Evolutionary conservation across 1,140 invertebrate species (phyloP), one percentile per base, ranked within the genome.

Genomic region (Orchesella cincta): DNA sequence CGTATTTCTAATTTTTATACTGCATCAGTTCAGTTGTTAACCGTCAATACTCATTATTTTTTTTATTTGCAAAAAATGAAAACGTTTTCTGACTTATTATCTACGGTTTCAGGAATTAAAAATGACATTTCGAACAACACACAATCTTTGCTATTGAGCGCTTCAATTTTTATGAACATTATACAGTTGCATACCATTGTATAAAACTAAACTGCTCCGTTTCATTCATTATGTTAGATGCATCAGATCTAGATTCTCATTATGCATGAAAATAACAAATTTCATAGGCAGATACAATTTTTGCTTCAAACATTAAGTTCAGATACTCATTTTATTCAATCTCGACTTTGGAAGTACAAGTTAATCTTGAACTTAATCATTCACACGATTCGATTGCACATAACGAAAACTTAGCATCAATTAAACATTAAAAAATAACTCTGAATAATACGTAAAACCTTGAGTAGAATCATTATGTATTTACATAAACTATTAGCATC

Each of bases 261-360:
- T n/a, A n/a, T n/a, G n/a, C n/a, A 71, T 71, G 34, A 71, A 33
- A 29, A 73, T 29, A 28, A 23, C 31, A 46, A 52, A 51, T 29
- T 46, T 20, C 36, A 51, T 31, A 31, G 31, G 29, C 52, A 28
- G 23, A 26, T 73, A 73, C 71, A 73, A 51, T 46, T 23, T n/a
- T n/a, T 54, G 33, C 28, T 29, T 74, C 20, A 54, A 74, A 54
- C 51, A 74, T 54, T 74, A 52, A 54, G 57, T 57, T 34, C 34
- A 46, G 39, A 73, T 73, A 73, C 39, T 46, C 39, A 28, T 39
- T 52, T 54, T 74, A 34, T 74, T 74, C 54, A 74, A 74, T 74
- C 73, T 74, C 46, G 46, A 57, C 54, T 74, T 57, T 74, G 73
- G 73, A 74, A 74, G 73, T 54, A 74, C 57, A 46, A 18, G 39